These are phyloP conservation scores for Rhinolophus sinicus DNA, from an alignment of 2,113 vertebrate species.

Conservation along the genomic window DNA sequence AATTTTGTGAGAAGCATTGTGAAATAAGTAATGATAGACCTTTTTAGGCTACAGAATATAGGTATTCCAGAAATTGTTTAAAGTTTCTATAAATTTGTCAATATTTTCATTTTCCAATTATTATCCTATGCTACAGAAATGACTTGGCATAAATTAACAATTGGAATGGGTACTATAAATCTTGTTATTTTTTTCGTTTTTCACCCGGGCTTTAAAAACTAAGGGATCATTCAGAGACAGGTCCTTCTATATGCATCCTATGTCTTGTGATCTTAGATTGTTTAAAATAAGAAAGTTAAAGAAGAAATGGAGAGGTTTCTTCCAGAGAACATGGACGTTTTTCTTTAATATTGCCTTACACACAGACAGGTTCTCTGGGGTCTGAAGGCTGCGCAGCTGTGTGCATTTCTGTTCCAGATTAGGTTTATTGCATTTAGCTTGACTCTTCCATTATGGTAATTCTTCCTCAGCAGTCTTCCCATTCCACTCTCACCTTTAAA, in stretches of 20 bases:
- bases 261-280: not conserved
- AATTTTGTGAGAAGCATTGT: not conserved
- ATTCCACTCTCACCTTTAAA: conserved; percentile 67
- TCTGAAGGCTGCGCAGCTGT: conserved; percentile 66
- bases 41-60: not conserved
- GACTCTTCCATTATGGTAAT: not conserved
- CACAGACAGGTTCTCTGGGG: conserved; percentile 43
- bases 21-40: not conserved
- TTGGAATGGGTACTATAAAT: not conserved
- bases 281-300: conserved; percentile 12
- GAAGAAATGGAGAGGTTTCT: not conserved
- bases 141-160: not conserved
- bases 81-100: not conserved
- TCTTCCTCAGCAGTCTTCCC: conserved; percentile 69
- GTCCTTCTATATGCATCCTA: not conserved
- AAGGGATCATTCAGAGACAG: not conserved
- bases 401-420: conserved; percentile 73
- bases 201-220: not conserved
- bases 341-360: conserved; percentile 47
- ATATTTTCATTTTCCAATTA: not conserved
- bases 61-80: not conserved
- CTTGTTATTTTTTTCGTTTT: not conserved
- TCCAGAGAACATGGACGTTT: not conserved
- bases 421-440: conserved; percentile 53
- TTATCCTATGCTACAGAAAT: not conserved